Base-by-base conservation (phyloP, 2,113 vertebrate species). In the Crypturellus undulatus region DNA sequence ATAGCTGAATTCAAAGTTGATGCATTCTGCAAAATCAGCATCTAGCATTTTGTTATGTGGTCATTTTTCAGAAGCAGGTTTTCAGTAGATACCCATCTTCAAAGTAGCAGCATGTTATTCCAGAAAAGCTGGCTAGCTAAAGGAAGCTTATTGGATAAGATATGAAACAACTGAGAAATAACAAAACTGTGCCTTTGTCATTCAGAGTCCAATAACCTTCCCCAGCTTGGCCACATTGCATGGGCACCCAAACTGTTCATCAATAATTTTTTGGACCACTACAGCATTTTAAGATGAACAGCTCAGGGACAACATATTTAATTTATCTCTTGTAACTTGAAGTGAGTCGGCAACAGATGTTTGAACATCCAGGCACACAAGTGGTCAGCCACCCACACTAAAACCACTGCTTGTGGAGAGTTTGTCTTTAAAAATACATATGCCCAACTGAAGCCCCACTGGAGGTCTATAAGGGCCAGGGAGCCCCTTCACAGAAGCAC, bases 161-260 rank as follows among this genome's bases (percentile, higher is more conserved):
- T 4, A 62, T 10, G 38, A 45, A 8, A 49, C 52, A 76, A 19
- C 32, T 38, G 68, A 70, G 51, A 79, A 28, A 72, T 36, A 56
- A 22, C 4, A 26, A 83, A n/a, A 67, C 54, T 58, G 54, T 56
- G 30, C 28, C 30, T 11, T 9, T 58, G 54, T 32, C 28, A 56
- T 56, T 54, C 54, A 45, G 36, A 40, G 68, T 43, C 49, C 34
- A 72, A 87, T 12, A n/a, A 45, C 14, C 9, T 65, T 65, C 67
- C 32, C 58, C 34, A 56, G 20, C 49, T 58, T 69, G 43, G 20
- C 28, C 78, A 36, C 28, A 17, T 3, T 0, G 3, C 60, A 73
- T 12, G 0, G 0, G 47, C n/a, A 63, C 14, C 9, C 6, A 9
- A 51, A 34, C 2, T 54, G 45, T 20, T 54, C 3, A 45, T 6